A percentile compares a stretch with the other conserved stretches of the same genome.
Evolutionary conservation across 2,113 vertebrate species (phyloP).

Genomic region (Hippocampus abdominalis): DNA sequence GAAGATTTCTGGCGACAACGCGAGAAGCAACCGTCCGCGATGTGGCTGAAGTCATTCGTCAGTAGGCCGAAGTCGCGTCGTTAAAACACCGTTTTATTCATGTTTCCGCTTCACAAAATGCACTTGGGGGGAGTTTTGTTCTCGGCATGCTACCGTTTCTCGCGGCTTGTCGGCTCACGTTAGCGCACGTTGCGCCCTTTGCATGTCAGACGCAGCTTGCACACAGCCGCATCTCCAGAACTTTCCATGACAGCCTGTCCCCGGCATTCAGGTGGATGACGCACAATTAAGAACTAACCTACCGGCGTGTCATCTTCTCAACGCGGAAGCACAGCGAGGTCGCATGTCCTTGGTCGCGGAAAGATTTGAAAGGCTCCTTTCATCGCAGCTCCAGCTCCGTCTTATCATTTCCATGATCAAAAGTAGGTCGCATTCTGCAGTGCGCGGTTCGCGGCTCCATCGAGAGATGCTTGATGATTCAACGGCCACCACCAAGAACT

Average conservation of each 20-base stretch:
- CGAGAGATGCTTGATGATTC: not conserved
- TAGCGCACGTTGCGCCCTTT: not conserved
- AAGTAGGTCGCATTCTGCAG: conserved; percentile 17
- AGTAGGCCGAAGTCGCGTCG: not conserved
- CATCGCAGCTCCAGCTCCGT: conserved; percentile 37
- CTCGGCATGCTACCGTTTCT: conserved; percentile 13
- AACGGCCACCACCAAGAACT: not conserved
- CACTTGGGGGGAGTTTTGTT: conserved; percentile 8
- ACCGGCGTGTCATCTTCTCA: conserved; percentile 52
- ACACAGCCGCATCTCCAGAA: not conserved
- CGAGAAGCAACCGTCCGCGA: not conserved
- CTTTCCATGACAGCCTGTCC: not conserved
- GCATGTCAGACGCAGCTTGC: conserved; percentile 17
- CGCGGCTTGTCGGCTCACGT: conserved; percentile 20
- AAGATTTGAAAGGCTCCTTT: conserved; percentile 49
- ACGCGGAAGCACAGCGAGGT: conserved; percentile 24
- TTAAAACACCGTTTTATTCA: not conserved
- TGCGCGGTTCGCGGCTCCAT: not conserved
- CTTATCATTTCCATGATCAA: conserved; percentile 20
- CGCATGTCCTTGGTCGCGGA: conserved; percentile 25
- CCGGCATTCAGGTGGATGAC: not conserved
- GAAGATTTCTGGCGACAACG: not conserved
- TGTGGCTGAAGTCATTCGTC: not conserved
- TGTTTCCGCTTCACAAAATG: conserved; percentile 16
- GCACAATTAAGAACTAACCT: conserved; percentile 27